These are phyloP conservation scores for Urocitellus parryii DNA, from an alignment of 2,113 vertebrate species.

Conservation along the genomic window DNA sequence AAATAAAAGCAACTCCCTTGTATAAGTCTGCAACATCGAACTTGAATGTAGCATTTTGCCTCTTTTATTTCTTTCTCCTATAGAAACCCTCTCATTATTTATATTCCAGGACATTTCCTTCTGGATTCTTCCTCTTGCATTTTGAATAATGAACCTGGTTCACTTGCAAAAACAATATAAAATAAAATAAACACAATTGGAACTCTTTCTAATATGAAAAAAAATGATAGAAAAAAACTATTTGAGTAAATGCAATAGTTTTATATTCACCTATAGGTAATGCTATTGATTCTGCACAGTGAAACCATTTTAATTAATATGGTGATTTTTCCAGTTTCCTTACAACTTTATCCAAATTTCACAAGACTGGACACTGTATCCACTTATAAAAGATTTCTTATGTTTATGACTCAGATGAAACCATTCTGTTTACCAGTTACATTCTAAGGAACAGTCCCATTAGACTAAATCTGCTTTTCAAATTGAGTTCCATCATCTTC, in stretches of 20 bases:
- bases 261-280: background rate
- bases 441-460: background rate
- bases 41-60: background rate
- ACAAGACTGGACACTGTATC: background rate
- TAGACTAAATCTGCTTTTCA: background rate
- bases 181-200: background rate
- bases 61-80: background rate
- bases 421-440: background rate
- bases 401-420: background rate
- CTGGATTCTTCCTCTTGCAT: background rate
- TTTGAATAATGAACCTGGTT: background rate
- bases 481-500: background rate
- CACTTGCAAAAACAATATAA: background rate
- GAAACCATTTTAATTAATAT: background rate
- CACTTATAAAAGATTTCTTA: background rate
- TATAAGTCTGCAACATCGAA: background rate
- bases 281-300: slow-evolving; percentile 40
- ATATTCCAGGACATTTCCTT: background rate
- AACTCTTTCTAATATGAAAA: background rate
- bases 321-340: background rate
- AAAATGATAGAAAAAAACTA: background rate
- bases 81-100: background rate
- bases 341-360: background rate
- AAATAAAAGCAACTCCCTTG: background rate
- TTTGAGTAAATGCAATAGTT: background rate